Evolutionary conservation across 2,113 vertebrate genomes (phyloP).

Genomic region (Athene cunicularia): DNA sequence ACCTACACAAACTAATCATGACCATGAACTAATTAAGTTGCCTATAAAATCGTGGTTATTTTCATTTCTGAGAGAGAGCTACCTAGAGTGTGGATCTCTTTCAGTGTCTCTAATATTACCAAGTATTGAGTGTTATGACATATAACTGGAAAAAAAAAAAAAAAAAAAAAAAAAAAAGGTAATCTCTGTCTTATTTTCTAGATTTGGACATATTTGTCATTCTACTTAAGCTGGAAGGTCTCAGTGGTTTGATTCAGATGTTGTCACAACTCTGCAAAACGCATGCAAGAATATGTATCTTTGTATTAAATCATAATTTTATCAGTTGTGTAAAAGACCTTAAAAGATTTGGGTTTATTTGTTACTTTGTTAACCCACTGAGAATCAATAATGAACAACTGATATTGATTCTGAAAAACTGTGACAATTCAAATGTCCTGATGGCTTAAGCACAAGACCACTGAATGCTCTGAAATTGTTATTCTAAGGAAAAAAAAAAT

Average conservation of each 20-base stretch:
- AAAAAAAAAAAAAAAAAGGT: not conserved
- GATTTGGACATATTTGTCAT: fast-evolving
- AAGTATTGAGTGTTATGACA: not conserved
- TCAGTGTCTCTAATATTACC: not conserved
- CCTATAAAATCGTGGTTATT: not conserved
- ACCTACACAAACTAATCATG: not conserved
- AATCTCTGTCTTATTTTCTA: not conserved
- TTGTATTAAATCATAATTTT: not conserved
- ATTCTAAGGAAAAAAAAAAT: not conserved
- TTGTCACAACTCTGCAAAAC: not conserved
- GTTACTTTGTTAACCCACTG: not conserved
- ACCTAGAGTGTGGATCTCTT: not conserved
- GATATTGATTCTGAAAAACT: not conserved
- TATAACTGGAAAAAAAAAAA: not conserved
- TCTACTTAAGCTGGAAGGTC: not conserved
- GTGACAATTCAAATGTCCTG: not conserved
- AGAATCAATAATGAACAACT: not conserved
- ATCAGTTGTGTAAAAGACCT: not conserved
- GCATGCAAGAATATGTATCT: not conserved
- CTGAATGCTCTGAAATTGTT: not conserved
- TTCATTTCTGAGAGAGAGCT: not conserved
- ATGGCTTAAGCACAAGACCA: not conserved
- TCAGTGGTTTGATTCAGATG: not conserved
- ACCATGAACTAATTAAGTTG: not conserved
- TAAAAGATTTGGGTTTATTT: not conserved